These are phyloP conservation scores for Drosophila pegasa DNA, from an alignment of 2,888 invertebrate species.

Conservation along the genomic window DNA sequence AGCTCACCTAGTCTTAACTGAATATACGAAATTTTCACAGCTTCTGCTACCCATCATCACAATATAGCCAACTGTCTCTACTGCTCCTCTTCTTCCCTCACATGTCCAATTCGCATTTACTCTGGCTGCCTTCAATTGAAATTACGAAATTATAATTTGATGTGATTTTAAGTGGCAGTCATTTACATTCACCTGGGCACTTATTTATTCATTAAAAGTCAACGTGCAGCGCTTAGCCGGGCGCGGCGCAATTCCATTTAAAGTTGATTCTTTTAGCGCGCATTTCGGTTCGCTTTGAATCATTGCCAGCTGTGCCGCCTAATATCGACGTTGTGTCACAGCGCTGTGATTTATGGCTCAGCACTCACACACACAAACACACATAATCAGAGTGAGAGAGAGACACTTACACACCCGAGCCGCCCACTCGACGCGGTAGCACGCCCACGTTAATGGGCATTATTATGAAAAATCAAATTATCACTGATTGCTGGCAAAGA, in stretches of 20 bases:
- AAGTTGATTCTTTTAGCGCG: conserved; percentile 39
- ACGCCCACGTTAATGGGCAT: conserved; percentile 35
- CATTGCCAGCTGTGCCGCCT: conserved; percentile 61
- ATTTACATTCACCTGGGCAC: conserved; percentile 6
- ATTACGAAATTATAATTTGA: conserved; percentile 1
- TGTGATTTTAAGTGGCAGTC: conserved; percentile 12
- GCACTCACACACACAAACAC: conserved; percentile 13
- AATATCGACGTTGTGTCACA: conserved; percentile 72
- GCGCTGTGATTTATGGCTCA: conserved; percentile 64
- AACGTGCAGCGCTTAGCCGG: conserved; percentile 25
- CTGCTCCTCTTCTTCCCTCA: not conserved
- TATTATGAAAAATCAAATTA: conserved; percentile 73
- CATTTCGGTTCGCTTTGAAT: conserved; percentile 18
- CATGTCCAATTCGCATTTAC: not conserved
- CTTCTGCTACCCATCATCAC: too few species aligned
- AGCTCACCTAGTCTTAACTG: too few species aligned
- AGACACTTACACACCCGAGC: not conserved
- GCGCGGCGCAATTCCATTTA: conserved; percentile 36
- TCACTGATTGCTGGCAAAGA: conserved; percentile 59
- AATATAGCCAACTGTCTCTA: too few species aligned
- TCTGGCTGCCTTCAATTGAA: not conserved
- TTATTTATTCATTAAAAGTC: conserved; percentile 43
- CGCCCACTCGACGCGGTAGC: conserved; percentile 26
- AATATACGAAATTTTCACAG: too few species aligned
- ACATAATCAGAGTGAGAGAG: conserved; percentile 11